Evolutionary conservation across 2,888 invertebrate species (phyloP).

Genomic region (Megamerina dolium): DNA sequence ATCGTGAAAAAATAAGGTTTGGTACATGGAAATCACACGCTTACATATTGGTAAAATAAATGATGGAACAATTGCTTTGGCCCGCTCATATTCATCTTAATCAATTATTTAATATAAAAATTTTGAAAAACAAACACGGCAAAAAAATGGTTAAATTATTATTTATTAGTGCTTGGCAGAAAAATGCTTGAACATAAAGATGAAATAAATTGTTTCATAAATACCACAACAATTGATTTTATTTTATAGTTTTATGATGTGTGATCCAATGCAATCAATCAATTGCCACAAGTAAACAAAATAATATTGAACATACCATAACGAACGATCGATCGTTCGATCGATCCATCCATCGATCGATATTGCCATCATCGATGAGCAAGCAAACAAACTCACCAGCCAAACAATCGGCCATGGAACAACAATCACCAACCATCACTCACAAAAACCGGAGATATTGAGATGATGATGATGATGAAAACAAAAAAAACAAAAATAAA

Average conservation of each 20-base stretch:
- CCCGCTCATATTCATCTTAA: slow-evolving; percentile 8
- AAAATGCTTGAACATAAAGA: no score
- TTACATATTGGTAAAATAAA: no score
- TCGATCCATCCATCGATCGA: background rate
- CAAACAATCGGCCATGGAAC: background rate
- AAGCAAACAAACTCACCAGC: background rate
- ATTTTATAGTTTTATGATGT: slow-evolving; percentile 38
- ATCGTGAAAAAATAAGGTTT: no score
- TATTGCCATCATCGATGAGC: background rate
- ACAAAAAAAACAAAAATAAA: no score
- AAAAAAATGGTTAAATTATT: no score
- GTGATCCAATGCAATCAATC: slow-evolving; percentile 42
- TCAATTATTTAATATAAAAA: slow-evolving; percentile 8
- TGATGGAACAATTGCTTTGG: no score
- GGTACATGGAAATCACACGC: no score
- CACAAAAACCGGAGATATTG: background rate
- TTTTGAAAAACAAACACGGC: background rate
- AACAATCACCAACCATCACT: background rate
- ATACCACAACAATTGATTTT: no score
- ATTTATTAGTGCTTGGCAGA: no score
- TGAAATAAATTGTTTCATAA: no score
- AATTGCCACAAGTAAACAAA: no score
- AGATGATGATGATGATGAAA: background rate
- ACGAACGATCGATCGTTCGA: background rate
- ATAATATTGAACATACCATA: no score